Base-by-base conservation (phyloP, 2,113 vertebrate genomes). In the Hystrix brachyura region DNA sequence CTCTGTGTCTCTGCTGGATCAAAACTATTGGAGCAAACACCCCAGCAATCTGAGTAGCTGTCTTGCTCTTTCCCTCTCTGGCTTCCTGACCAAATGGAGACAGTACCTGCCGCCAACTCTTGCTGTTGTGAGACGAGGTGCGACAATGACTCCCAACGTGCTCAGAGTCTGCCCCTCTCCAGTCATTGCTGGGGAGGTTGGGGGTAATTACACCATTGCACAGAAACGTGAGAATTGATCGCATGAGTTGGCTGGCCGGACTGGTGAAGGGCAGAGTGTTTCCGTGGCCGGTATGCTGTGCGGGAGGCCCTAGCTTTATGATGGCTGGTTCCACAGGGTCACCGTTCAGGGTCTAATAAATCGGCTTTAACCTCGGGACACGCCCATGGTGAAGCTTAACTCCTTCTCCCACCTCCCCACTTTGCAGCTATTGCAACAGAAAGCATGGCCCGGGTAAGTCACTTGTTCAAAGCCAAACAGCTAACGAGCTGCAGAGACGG, bases 241-340 rank as follows among this genome's bases (percentile, higher is more conserved):
- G 1, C 10, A 53, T 2, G 1, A 46, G 76, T 78, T 12, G 1
- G 43, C 65, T 23, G 79, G 64, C 8, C 21, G 51, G 43, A 5
- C 4, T 1, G 6, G 38, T 15, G 7, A 38, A 48, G 53, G 27
- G 79, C 19, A 2, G 12, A 34, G 13, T 0, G 21, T 27, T 43
- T 19, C 15, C 5, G 21, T 1, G 59, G 67, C 38, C 60, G 29
- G 72, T 2, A 2, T 4, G 48, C 59, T 7, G 21, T n/a, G 29
- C 7, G 27, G 59, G 71, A 91, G 14, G 17, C 27, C 17, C 48
- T n/a, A 29, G 5, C 32, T 38, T 32, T 18, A 2, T 4, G 7
- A 25, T 0, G 2, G 10, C 64, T 29, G 51, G n/a, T 6, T 3
- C 27, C 32, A 10, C 0, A 18, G 3, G 21, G 7, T 1, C 4